Percentiles rank a stretch among this genome's conserved stretches.
Evolutionary conservation across 1,140 invertebrate species (phyloP).

Genomic region (Pantala flavescens): DNA sequence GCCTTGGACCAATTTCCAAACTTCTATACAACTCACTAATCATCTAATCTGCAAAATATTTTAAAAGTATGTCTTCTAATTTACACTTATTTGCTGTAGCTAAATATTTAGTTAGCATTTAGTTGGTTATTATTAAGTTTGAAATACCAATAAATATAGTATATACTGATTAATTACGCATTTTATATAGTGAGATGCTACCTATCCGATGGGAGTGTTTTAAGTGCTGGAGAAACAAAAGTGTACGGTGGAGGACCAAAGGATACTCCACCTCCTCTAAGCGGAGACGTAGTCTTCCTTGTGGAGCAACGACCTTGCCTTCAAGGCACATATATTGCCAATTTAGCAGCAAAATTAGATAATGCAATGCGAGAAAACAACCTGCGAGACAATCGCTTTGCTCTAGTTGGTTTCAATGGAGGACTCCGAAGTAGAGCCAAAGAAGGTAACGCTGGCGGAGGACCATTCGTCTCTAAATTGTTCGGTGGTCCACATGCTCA

Average conservation of each 20-base stretch:
- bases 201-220: constrained; percentile 27
- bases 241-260: constrained; percentile 24
- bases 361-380: constrained; percentile 29
- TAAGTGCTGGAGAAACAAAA: constrained; percentile 30
- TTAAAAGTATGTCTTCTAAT: too few relatives aligned
- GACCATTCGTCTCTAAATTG: neutral
- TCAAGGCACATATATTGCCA: constrained; percentile 19
- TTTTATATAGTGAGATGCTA: constrained; percentile 29
- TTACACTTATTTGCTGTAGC: too few relatives aligned
- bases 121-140: too few relatives aligned
- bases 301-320: constrained; percentile 38
- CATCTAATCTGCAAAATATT: too few relatives aligned
- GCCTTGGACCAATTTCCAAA: too few relatives aligned
- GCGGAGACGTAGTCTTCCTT: constrained; percentile 43
- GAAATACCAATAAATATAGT: too few relatives aligned
- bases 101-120: too few relatives aligned
- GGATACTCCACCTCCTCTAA: constrained; percentile 24
- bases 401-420: constrained; percentile 41
- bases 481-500: constrained; percentile 31
- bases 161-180: too few relatives aligned
- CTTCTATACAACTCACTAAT: too few relatives aligned
- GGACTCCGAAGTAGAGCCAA: constrained; percentile 13
- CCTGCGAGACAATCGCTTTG: constrained; percentile 35
- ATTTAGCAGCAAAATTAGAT: constrained; percentile 29
- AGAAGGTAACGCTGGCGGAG: neutral